A percentile compares a stretch with the other conserved stretches of the same genome.
phyloP scores from a whole-genome alignment of 2,797 vertebrate species.

The Cephalopachus bancanus region DNA sequence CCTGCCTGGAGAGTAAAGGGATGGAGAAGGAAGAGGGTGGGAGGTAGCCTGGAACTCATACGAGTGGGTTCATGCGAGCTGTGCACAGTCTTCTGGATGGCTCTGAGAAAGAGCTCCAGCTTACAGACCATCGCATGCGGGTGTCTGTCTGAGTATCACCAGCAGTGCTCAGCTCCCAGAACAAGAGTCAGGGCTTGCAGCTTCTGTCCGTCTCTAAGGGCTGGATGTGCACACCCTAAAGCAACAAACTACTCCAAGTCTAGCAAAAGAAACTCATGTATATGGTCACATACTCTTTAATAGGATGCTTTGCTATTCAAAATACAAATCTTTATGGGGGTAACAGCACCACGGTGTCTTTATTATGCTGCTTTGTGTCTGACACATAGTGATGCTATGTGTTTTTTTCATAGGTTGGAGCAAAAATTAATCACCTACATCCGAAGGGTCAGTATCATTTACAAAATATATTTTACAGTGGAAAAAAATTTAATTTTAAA shows the following conservation, averaged over 20 bases:
- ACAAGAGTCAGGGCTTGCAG: not conserved
- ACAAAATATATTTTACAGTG: conserved; percentile 51
- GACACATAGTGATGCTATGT: not conserved
- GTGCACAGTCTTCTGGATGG: not conserved
- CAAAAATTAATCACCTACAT: conserved; percentile 25
- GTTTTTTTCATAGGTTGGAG: not conserved
- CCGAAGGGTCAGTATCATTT: not conserved
- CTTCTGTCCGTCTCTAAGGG: not conserved
- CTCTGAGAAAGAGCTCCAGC: not conserved
- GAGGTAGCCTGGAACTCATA: not conserved
- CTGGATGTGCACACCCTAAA: not conserved
- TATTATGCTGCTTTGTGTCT: not conserved
- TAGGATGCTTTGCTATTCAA: not conserved
- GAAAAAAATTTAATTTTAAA: conserved; percentile 51
- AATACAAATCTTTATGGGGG: not conserved
- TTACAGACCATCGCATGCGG: not conserved
- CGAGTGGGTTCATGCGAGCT: not conserved
- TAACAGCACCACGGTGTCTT: not conserved
- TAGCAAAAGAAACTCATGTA: not conserved
- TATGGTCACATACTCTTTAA: not conserved
- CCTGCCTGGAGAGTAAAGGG: not conserved
- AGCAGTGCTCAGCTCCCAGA: not conserved
- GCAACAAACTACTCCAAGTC: not conserved
- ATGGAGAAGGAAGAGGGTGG: not conserved
- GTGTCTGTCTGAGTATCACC: not conserved